Percentiles rank a stretch among this genome's conserved stretches.
Evolutionary conservation across 2,888 invertebrate species (phyloP).

Genomic region (Scotopteryx bipunctaria): DNA sequence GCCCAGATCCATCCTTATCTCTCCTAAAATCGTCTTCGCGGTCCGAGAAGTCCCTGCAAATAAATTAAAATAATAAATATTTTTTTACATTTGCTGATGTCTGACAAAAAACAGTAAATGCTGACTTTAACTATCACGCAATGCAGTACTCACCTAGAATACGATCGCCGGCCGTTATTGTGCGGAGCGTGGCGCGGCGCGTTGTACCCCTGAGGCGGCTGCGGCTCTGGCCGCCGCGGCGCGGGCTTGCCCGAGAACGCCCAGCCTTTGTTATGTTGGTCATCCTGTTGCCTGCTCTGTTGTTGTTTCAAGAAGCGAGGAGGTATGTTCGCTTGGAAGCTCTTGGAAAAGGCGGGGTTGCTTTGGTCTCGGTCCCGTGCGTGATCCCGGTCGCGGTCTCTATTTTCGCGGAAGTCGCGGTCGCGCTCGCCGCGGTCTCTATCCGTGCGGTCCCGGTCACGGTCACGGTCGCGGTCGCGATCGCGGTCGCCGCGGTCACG

Average conservation of each 20-base stretch:
- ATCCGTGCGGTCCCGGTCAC: conserved; percentile 40
- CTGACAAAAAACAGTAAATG: too few species aligned
- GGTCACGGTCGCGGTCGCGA: conserved; percentile 56
- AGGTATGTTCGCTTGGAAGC: conserved; percentile 92
- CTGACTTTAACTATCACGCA: too few species aligned
- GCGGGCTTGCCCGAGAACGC: conserved; percentile 69
- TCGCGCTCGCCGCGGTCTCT: conserved; percentile 47
- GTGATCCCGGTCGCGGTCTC: conserved; percentile 51
- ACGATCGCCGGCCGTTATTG: conserved; percentile 70
- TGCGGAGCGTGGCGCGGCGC: conserved; percentile 69
- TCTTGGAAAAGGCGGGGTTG: conserved; percentile 87
- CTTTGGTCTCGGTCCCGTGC: conserved; percentile 78
- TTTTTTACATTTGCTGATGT: too few species aligned
- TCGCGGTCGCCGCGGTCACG: conserved; percentile 32
- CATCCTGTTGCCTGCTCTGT: conserved; percentile 79
- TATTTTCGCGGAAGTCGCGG: conserved; percentile 53
- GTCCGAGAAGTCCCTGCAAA: conserved; percentile 75
- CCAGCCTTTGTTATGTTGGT: conserved; percentile 68
- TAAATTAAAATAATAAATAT: conserved; percentile 12
- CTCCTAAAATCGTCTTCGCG: conserved; percentile 76
- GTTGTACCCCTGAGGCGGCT: conserved; percentile 52
- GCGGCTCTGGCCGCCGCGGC: conserved; percentile 67
- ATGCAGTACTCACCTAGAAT: conserved; percentile 66
- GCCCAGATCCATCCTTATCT: conserved; percentile 72
- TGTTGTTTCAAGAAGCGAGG: conserved; percentile 93